Evolutionary conservation across 1,140 invertebrate genomes (phyloP).

Genomic region (Helicoverpa armigera): DNA sequence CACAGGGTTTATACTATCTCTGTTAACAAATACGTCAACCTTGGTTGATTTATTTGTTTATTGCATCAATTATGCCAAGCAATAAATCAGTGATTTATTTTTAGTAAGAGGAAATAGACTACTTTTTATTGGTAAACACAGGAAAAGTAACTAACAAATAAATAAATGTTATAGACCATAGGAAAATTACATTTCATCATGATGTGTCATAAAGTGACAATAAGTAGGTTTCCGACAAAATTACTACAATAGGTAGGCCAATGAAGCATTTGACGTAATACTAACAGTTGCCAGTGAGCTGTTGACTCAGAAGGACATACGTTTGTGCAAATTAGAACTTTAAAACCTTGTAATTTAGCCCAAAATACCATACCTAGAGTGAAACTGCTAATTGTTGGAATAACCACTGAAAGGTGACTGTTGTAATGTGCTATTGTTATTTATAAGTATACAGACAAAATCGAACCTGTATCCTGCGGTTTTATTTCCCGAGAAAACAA

Average conservation of each 20-base stretch:
- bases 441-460: no score
- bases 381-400: not conserved
- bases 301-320: not conserved
- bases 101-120: no score
- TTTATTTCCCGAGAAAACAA: not conserved
- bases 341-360: not conserved
- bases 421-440: not conserved
- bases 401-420: not conserved
- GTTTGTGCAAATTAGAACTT: not conserved
- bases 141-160: no score
- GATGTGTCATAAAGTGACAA: no score
- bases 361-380: not conserved
- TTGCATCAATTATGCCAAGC: no score
- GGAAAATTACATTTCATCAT: no score
- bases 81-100: no score
- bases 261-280: constrained; percentile 12
- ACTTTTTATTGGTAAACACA: no score
- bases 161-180: no score
- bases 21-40: no score
- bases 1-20: no score
- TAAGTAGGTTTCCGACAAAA: not conserved
- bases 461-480: not conserved
- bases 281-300: not conserved
- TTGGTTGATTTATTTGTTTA: no score
- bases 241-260: constrained; percentile 14